Evolutionary conservation across 2,888 invertebrate species (phyloP).

Genomic region (Xylophagus ater): DNA sequence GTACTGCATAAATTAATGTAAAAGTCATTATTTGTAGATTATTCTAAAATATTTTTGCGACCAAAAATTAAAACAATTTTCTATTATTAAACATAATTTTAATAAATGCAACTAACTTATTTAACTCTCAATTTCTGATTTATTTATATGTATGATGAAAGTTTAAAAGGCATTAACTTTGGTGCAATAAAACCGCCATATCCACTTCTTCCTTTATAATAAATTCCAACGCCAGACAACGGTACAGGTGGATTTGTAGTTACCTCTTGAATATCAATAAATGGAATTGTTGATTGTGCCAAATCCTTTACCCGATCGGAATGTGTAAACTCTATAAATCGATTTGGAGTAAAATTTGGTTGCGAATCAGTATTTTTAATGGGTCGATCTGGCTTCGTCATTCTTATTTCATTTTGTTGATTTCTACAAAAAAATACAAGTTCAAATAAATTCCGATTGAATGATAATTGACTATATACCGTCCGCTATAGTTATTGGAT

Average conservation of each 20-base stretch:
- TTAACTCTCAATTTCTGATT: too few species aligned
- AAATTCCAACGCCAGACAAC: slow-evolving; percentile 63
- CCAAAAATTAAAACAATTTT: too few species aligned
- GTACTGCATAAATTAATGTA: too few species aligned
- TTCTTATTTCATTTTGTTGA: slow-evolving; percentile 44
- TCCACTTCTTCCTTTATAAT: slow-evolving; percentile 57
- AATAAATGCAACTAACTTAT: too few species aligned
- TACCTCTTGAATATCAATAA: slow-evolving; percentile 65
- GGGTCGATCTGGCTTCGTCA: slow-evolving; percentile 55
- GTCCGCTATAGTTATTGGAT: too few species aligned
- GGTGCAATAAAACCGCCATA: slow-evolving; percentile 69
- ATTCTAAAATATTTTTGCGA: too few species aligned
- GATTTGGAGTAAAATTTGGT: slow-evolving; percentile 52
- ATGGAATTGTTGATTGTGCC: slow-evolving; percentile 73
- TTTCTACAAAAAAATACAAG: slow-evolving; percentile 8
- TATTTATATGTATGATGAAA: slow-evolving; percentile 51
- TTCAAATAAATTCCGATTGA: too few species aligned
- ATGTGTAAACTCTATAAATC: slow-evolving; percentile 58
- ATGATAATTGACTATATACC: slow-evolving; percentile 50
- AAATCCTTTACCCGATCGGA: slow-evolving; percentile 62
- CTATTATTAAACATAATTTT: too few species aligned
- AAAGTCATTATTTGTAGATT: too few species aligned
- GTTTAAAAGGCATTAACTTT: slow-evolving; percentile 66
- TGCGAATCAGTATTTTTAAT: slow-evolving; percentile 43
- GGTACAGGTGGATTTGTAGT: slow-evolving; percentile 54